phyloP scores from a whole-genome alignment of 2,113 vertebrate genomes.

The Electrona antarctica region DNA sequence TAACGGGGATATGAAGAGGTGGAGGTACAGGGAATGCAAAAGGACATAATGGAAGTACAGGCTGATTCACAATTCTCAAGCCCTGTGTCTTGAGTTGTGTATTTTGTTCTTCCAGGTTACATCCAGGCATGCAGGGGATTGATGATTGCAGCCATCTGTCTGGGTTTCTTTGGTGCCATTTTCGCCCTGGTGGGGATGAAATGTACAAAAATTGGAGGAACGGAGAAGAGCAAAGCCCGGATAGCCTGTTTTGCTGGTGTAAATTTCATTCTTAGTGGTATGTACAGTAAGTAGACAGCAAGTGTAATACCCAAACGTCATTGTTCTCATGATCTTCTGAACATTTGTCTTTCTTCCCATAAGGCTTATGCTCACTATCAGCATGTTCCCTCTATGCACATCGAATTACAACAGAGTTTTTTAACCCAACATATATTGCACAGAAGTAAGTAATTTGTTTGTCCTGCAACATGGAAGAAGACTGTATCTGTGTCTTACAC shows the following conservation, averaged over 20 bases:
- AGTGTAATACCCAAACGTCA: neutral
- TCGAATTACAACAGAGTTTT: conserved; percentile 94
- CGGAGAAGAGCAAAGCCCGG: conserved; percentile 87
- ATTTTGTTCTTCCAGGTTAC: conserved; percentile 80
- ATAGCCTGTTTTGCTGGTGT: conserved; percentile 88
- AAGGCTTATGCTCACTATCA: conserved; percentile 91
- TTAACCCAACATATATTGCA: conserved; percentile 89
- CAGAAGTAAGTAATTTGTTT: conserved; percentile 87
- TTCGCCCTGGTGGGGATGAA: conserved; percentile 95
- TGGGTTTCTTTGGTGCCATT: conserved; percentile 90
- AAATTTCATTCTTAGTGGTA: conserved; percentile 90
- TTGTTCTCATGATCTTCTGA: neutral
- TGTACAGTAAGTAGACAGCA: conserved; percentile 31
- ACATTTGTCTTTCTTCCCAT: conserved; percentile 14
- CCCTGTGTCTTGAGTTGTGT: neutral
- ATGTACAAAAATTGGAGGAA: conserved; percentile 94
- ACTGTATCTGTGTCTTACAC: neutral
- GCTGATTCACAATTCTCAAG: too few relatives aligned
- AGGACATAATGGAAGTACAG: neutral
- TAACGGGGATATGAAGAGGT: neutral
- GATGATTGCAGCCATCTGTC: conserved; percentile 91
- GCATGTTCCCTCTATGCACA: conserved; percentile 95
- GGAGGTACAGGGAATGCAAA: neutral
- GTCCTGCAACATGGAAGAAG: too few relatives aligned
- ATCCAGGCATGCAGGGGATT: conserved; percentile 94